These are phyloP conservation scores for Bucco capensis DNA, from an alignment of 2,113 vertebrate species.

Conservation along the genomic window DNA sequence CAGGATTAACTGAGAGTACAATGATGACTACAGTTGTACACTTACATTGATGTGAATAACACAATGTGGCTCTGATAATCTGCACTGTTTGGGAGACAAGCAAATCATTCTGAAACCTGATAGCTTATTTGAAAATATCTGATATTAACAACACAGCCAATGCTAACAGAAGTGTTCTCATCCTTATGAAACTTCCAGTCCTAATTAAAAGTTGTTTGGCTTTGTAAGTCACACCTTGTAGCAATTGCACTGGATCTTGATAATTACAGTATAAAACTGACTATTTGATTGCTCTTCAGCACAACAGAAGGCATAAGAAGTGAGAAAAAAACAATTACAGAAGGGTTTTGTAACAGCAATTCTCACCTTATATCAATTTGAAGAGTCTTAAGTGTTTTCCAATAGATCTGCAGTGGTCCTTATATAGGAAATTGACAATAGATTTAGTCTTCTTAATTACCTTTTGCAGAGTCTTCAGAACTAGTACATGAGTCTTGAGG, in stretches of 20 bases:
- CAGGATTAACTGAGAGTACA: background rate
- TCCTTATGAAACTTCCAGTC: background rate
- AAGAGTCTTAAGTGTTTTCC: background rate
- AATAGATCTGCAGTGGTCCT: background rate
- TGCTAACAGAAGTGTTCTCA: background rate
- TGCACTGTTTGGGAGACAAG: background rate
- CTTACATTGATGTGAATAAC: background rate
- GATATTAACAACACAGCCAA: background rate
- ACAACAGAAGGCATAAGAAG: background rate
- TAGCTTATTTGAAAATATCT: background rate
- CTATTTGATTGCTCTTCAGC: background rate
- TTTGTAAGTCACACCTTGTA: background rate
- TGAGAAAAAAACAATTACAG: background rate
- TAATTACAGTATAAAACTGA: constrained; percentile 1
- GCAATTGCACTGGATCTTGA: background rate
- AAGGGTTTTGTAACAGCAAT: background rate
- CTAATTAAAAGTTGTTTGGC: constrained; percentile 13
- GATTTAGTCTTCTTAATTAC: background rate
- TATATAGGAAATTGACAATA: background rate
- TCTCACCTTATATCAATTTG: background rate
- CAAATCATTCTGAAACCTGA: background rate
- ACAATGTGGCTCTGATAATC: background rate
- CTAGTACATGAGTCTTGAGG: background rate
- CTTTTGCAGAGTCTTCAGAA: background rate
- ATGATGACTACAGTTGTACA: background rate